Evolutionary conservation across 1,140 invertebrate species (phyloP), one percentile per base, ranked within the genome.

Genomic region (Drosophila pseudoananassae): DNA sequence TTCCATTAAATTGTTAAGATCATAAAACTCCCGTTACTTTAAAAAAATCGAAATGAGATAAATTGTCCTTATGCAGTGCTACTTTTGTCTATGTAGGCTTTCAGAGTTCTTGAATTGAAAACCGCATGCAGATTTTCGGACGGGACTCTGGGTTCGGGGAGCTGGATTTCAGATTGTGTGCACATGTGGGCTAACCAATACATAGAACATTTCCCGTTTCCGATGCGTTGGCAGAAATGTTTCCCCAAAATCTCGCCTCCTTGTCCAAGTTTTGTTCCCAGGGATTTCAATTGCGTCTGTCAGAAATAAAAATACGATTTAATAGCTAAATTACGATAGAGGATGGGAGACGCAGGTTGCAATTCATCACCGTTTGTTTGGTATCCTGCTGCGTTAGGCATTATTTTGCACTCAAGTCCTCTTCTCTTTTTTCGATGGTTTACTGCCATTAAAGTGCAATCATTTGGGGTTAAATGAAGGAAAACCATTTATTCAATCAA

Each of bases 311-410:
- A 89, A 72, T 70, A 51, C 64, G 47, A 73, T 84, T 89, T 81
- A 89, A 89, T 89, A 78, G 79, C 84, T 75, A 78, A 84, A 89
- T 89, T 89, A 89, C 77, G 66, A 40, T 45, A 47, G 31, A 29
- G 38, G 10, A 25, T 46, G 10, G 45, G 12, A 36, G 57, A 25
- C n/a, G 27, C 12, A 8, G 17, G 17, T 5, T 68, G 20, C 47
- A 43, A 43, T 17, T 14, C n/a, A 43, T 43, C 40, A 43, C 40
- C 40, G 15, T 43, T 43, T 43, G 33, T 36, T 36, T 36, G 10
- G 33, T 12, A 36, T n/a, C 33, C 51, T 74, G 72, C 84, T 89
- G 77, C 70, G 73, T 74, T 74, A 58, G 73, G 33, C 33, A 36
- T 36, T 36, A 36, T 36, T 36, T 36, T n/a, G 33, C 12, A n/a